Evolutionary conservation across 2,888 invertebrate genomes (phyloP).

Genomic region (Cerceris rybyensis): DNA sequence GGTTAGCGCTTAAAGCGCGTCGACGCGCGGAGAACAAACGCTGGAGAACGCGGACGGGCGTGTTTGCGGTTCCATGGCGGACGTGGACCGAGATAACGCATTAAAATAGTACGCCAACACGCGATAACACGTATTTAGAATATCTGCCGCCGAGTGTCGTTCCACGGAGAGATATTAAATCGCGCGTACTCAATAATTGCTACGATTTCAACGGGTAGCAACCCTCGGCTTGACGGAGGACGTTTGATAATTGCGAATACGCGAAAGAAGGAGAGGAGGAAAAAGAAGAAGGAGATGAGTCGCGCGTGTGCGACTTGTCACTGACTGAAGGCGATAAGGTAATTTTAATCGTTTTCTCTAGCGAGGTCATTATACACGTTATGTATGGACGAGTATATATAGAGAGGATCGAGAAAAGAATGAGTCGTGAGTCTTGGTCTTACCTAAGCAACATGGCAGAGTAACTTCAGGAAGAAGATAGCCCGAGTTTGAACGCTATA

Average conservation of each 20-base stretch:
- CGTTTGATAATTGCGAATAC: not conserved
- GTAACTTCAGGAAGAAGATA: conserved; percentile 77
- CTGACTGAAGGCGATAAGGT: not conserved
- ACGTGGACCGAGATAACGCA: conserved; percentile 76
- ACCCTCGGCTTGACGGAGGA: not conserved
- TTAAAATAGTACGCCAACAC: conserved; percentile 75
- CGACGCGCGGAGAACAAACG: conserved; percentile 7
- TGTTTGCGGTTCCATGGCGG: conserved; percentile 73
- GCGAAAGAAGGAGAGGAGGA: not conserved
- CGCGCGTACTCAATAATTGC: conserved; percentile 41
- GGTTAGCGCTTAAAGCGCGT: conserved; percentile 4
- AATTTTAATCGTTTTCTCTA: conserved; percentile 12
- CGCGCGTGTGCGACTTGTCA: not conserved
- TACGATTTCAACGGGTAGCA: conserved; percentile 18
- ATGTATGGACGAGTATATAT: not conserved
- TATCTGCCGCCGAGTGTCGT: conserved; percentile 65
- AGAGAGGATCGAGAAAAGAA: not conserved
- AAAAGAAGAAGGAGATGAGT: not conserved
- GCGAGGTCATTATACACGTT: conserved; percentile 34
- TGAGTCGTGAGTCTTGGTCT: conserved; percentile 31
- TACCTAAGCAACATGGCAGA: conserved; percentile 81
- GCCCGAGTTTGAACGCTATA: conserved; percentile 75
- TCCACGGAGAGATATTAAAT: conserved; percentile 54
- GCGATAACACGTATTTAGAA: conserved; percentile 76
- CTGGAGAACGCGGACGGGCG: conserved; percentile 45